Base-by-base conservation (phyloP, 2,888 invertebrate genomes). In the Dolomedes plantarius region DNA sequence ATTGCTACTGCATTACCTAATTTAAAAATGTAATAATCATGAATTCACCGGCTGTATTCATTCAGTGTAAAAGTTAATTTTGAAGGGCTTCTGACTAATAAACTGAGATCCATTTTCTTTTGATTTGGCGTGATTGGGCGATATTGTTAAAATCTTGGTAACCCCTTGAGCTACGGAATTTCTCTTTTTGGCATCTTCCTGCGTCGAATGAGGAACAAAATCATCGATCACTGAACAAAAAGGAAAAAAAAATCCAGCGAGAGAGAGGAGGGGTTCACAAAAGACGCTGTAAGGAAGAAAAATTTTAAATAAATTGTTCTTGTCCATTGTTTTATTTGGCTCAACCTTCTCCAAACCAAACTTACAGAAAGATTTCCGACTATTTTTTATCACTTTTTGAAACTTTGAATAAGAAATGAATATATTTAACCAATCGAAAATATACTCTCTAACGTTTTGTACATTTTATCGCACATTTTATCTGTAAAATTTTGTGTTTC, bases 231-330 rank as follows among this genome's bases (percentile, higher is more conserved):
- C 29, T 1, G 56, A 41, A 32, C 29, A 46, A 67, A 67, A 67
- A 75, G 56, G 75, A 27, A 50, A 71, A 46, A 65, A 75, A 75
- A 36, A 29, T n/a, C n/a, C n/a, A n/a, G n/a, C n/a, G n/a, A n/a
- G 36, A 9, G 41, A 75, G 41, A 65, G 41, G 32, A 46, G 27
- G 16, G 46, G 39, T 27, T 36, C 46, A 50, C 76, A 68, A 76
- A 76, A 76, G 68, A 68, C 67, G 68, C 29, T 50, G 64, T 64
- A 23, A 39, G 50, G 75, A 68, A 76, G 76, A 68, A 76, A 76
- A 68, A 68, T 68, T 68, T 76, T 67, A 76, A 76, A 76, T 76
- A 76, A 76, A 76, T 76, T 75, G 75, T 67, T 65, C 74, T 46
- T 41, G 27, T 67, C 16, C 76, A 67, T 76, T 76, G 64, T 76